phyloP scores from a whole-genome alignment of 2,888 invertebrate species.

The Lampropteryx suffumata region DNA sequence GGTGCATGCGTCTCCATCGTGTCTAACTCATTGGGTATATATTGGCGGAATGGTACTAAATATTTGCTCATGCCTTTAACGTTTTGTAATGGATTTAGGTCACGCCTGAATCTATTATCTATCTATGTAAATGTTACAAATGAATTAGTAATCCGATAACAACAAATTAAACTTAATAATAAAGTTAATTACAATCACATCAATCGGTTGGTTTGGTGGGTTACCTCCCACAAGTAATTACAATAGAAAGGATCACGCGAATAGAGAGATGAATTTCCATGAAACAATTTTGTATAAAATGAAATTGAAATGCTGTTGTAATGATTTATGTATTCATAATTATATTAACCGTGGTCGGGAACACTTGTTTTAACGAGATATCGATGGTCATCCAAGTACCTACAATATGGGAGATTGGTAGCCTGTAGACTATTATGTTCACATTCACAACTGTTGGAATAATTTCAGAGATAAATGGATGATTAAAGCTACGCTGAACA shows the following conservation, averaged over 20 bases:
- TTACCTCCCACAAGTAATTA: conserved; percentile 25
- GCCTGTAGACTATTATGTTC: conserved; percentile 6
- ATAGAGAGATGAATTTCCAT: conserved; percentile 30
- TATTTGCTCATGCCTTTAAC: no score
- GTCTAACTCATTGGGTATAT: no score
- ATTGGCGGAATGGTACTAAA: no score
- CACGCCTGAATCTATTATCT: no score
- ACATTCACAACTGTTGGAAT: conserved; percentile 9
- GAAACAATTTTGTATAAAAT: conserved; percentile 48
- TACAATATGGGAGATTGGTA: conserved; percentile 19
- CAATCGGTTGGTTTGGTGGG: conserved; percentile 20
- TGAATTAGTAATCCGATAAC: conserved; percentile 4
- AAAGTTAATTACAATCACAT: conserved; percentile 26
- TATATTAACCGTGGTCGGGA: conserved; percentile 43
- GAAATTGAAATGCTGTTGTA: conserved; percentile 47
- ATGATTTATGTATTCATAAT: conserved; percentile 42
- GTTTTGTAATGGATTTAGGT: no score
- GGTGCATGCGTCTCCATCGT: no score
- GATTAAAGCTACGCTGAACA: conserved; percentile 11
- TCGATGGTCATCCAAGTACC: conserved; percentile 16
- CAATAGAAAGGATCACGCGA: conserved; percentile 18
- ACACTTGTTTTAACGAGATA: conserved; percentile 39
- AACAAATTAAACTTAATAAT: conserved; percentile 14
- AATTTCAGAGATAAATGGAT: conserved; percentile 19
- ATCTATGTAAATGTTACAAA: conserved; percentile 9